These are phyloP conservation scores for Poecilobothrus nobilitatus DNA, from an alignment of 2,888 invertebrate genomes.

Conservation along the genomic window DNA sequence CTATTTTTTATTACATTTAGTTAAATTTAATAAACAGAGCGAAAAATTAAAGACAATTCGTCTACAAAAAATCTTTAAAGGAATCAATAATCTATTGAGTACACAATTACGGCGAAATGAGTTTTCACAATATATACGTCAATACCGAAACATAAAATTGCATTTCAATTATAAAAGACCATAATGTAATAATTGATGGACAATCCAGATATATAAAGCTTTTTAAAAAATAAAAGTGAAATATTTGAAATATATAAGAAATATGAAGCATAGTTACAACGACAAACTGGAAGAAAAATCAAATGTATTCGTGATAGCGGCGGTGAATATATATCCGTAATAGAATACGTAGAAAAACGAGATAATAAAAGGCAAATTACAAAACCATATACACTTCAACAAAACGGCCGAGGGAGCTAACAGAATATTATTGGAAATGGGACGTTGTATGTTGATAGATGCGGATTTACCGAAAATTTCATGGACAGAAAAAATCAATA, in stretches of 20 bases:
- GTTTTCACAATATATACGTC: no score
- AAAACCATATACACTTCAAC: constrained; percentile 20
- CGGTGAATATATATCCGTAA: constrained; percentile 19
- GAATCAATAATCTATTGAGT: no score
- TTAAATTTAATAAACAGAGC: no score
- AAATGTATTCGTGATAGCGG: constrained; percentile 21
- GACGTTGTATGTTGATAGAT: constrained; percentile 28
- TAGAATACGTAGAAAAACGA: constrained; percentile 19
- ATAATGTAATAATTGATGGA: no score
- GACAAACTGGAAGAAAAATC: no score
- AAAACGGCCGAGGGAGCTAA: constrained; percentile 24
- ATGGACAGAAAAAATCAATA: background rate
- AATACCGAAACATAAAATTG: no score
- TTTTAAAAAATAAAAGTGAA: background rate
- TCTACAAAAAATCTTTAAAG: no score
- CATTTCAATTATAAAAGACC: no score
- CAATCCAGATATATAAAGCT: constrained; percentile 9
- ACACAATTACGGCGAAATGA: no score
- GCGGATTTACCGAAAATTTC: background rate
- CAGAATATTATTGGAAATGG: constrained; percentile 26
- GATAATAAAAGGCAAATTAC: constrained; percentile 21
- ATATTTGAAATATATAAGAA: background rate
- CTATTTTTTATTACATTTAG: no score
- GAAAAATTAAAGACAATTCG: no score
- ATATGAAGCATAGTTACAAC: background rate